Evolutionary conservation across 2,888 invertebrate genomes (phyloP).

Genomic region (Eretmocerus hayati): DNA sequence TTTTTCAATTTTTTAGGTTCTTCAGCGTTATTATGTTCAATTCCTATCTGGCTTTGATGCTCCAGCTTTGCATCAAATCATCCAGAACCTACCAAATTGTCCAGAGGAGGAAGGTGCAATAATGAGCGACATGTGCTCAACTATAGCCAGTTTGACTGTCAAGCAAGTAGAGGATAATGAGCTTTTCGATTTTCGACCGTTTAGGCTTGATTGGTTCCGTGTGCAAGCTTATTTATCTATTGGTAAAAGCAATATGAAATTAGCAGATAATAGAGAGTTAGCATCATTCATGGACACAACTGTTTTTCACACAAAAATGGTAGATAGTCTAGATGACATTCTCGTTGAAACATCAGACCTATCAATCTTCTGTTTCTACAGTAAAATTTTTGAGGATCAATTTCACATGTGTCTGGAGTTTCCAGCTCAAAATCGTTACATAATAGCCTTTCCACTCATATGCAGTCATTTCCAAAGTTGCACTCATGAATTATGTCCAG

Average conservation of each 20-base stretch:
- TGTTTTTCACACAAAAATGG: slow-evolving; percentile 95
- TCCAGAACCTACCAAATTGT: slow-evolving; percentile 73
- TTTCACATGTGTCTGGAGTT: slow-evolving; percentile 98
- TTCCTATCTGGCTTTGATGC: slow-evolving; percentile 96
- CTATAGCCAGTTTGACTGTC: slow-evolving; percentile 75
- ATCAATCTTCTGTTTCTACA: slow-evolving; percentile 96
- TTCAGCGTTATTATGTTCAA: slow-evolving; percentile 96
- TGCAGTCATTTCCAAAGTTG: slow-evolving; percentile 98
- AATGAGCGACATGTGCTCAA: slow-evolving; percentile 84
- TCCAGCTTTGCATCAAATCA: slow-evolving; percentile 76
- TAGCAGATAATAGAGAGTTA: slow-evolving; percentile 78
- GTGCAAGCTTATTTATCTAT: slow-evolving; percentile 91
- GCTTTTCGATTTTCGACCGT: slow-evolving; percentile 89
- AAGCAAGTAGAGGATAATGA: slow-evolving; percentile 97
- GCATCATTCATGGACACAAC: slow-evolving; percentile 91
- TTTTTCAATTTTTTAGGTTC: slow-evolving; percentile 50
- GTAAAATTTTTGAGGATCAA: slow-evolving; percentile 93
- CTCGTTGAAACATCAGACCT: slow-evolving; percentile 94
- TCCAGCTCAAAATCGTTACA: slow-evolving; percentile 96
- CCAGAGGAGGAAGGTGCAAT: slow-evolving; percentile 95
- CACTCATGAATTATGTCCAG: slow-evolving; percentile 96
- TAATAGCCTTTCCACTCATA: slow-evolving; percentile 94
- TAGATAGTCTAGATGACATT: slow-evolving; percentile 95
- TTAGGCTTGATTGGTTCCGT: slow-evolving; percentile 95
- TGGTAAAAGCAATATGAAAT: slow-evolving; percentile 67